Evolutionary conservation across 2,888 invertebrate species (phyloP).

Genomic region (Meteorus cinctellus): DNA sequence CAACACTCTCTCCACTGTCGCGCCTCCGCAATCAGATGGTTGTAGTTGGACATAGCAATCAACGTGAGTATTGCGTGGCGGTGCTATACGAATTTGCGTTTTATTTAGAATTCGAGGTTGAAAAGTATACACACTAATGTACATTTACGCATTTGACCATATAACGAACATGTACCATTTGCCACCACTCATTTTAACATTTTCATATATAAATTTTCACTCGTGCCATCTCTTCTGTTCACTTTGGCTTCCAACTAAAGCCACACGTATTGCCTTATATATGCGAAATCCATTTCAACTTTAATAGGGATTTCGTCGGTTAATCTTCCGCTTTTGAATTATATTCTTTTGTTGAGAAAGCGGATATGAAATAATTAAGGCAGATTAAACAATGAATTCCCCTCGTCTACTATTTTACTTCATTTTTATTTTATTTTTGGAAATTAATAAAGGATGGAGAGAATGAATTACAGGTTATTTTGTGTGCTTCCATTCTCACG

Average conservation of each 20-base stretch:
- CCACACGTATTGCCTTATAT: not conserved
- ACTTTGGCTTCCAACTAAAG: not conserved
- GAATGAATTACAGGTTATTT: not conserved
- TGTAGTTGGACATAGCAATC: slow-evolving; percentile 61
- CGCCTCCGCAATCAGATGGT: slow-evolving; percentile 51
- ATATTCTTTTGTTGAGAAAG: not conserved
- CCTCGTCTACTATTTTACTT: not conserved
- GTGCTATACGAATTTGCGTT: slow-evolving; percentile 61
- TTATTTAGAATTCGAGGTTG: slow-evolving; percentile 61
- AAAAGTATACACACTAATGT: slow-evolving; percentile 48
- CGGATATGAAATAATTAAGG: slow-evolving; percentile 8
- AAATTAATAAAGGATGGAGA: not conserved
- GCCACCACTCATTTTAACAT: not conserved
- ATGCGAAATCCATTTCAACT: slow-evolving; percentile 1
- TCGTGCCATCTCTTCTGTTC: not conserved
- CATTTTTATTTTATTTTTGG: not conserved
- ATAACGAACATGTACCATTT: not conserved
- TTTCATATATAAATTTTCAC: not conserved
- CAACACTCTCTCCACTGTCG: slow-evolving; percentile 18
- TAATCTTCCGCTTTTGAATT: not conserved
- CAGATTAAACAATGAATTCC: slow-evolving; percentile 3
- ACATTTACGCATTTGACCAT: not conserved
- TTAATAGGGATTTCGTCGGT: slow-evolving; percentile 12
- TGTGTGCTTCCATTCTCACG: too few species aligned
- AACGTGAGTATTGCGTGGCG: slow-evolving; percentile 55